These are phyloP conservation scores for Phocoena sinus DNA, from an alignment of 2,113 vertebrate species.

Conservation along the genomic window DNA sequence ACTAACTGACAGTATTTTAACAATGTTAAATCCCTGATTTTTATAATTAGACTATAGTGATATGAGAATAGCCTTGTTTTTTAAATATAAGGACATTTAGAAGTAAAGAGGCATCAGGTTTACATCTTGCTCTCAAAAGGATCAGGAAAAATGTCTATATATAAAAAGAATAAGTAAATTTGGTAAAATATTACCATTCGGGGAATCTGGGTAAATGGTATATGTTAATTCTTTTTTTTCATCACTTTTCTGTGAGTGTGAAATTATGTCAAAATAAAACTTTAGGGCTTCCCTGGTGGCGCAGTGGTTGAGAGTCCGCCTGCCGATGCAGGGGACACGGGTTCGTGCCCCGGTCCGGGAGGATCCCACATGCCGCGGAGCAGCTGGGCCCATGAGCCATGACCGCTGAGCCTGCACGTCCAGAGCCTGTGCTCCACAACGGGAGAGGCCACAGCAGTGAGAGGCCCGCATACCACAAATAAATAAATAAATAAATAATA, in stretches of 20 bases:
- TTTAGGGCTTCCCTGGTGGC: not conserved
- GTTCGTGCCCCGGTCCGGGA: no score
- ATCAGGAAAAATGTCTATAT: not conserved
- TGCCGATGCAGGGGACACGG: no score
- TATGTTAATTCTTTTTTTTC: not conserved
- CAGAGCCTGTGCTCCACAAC: no score
- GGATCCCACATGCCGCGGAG: no score
- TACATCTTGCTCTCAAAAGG: not conserved
- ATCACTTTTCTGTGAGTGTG: not conserved
- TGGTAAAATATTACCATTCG: not conserved
- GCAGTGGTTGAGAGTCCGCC: no score
- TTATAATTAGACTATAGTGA: not conserved
- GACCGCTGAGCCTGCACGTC: no score
- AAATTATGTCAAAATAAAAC: not conserved
- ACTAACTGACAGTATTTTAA: not conserved
- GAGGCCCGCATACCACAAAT: no score
- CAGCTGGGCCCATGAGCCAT: no score
- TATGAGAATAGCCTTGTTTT: not conserved
- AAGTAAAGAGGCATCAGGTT: not conserved
- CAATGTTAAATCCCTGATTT: not conserved
- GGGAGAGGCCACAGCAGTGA: no score
- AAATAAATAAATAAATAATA: no score
- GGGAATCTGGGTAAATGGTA: not conserved
- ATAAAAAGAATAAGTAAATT: not conserved
- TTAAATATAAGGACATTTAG: not conserved